Evolutionary conservation across 2,113 vertebrate genomes (phyloP).

Genomic region (Grallaria varia): DNA sequence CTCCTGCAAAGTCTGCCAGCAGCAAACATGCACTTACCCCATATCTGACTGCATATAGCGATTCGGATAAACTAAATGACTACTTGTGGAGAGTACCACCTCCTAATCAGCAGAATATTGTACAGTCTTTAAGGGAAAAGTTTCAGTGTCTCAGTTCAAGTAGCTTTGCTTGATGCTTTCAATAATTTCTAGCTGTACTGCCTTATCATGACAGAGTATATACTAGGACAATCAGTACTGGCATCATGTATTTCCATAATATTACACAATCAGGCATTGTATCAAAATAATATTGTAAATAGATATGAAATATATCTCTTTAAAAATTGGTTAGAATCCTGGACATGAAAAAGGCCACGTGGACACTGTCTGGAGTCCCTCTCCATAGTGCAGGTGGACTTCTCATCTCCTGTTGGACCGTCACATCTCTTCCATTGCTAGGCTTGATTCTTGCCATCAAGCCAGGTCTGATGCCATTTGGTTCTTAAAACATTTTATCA

Average conservation of each 20-base stretch:
- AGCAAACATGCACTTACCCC: constrained; percentile 59
- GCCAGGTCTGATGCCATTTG: not conserved
- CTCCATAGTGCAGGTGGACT: not conserved
- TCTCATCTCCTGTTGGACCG: not conserved
- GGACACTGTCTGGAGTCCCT: not conserved
- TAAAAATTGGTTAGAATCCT: constrained; percentile 4
- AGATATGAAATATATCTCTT: constrained; percentile 25
- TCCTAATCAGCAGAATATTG: constrained; percentile 89
- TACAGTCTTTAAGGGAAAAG: constrained; percentile 93
- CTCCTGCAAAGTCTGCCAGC: constrained; percentile 68
- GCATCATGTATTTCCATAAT: constrained; percentile 41
- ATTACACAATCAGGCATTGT: constrained; percentile 24
- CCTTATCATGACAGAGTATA: not conserved
- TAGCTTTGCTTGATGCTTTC: constrained; percentile 84
- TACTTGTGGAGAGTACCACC: constrained; percentile 90
- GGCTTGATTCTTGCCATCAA: not conserved
- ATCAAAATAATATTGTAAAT: constrained; percentile 22
- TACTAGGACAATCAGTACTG: constrained; percentile 3
- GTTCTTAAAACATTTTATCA: not conserved
- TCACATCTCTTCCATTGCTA: not conserved
- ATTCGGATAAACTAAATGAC: constrained; percentile 83
- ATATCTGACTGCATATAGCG: constrained; percentile 62
- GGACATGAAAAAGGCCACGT: not conserved
- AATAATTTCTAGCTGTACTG: not conserved
- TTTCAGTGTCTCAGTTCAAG: constrained; percentile 98